Percentiles rank a stretch among this genome's conserved stretches.
These are phyloP conservation scores for Psettodes erumei DNA, from an alignment of 2,113 vertebrate genomes.

Conservation along the genomic window DNA sequence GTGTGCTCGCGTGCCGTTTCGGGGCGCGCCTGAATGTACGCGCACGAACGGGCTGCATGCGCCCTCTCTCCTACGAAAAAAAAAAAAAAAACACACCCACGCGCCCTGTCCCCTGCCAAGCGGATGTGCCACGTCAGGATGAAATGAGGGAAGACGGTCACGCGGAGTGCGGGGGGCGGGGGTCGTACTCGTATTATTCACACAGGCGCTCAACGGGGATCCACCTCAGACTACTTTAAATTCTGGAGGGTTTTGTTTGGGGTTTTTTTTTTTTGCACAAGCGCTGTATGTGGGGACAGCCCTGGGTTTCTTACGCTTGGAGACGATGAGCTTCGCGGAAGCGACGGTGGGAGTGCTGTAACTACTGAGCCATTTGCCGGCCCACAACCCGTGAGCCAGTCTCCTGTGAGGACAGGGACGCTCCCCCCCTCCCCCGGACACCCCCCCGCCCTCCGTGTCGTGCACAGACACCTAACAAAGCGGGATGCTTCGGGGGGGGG, in stretches of 20 bases:
- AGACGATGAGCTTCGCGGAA: constrained; percentile 25
- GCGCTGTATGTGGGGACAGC: constrained; percentile 47
- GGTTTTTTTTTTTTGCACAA: constrained; percentile 38
- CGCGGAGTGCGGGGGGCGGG: constrained; percentile 11
- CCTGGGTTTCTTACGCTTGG: not conserved
- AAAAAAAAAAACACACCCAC: too few relatives aligned
- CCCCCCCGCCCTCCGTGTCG: not conserved
- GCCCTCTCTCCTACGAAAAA: constrained; percentile 20
- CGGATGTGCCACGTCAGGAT: constrained; percentile 70
- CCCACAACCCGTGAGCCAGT: constrained; percentile 64
- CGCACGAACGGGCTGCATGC: constrained; percentile 20
- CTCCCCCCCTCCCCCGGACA: not conserved
- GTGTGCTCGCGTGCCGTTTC: constrained; percentile 7
- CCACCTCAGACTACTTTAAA: constrained; percentile 32
- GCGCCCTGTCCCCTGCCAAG: constrained; percentile 36
- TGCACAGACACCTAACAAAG: constrained; percentile 31
- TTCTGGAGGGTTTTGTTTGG: too few relatives aligned
- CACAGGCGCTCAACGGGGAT: constrained; percentile 9
- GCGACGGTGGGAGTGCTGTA: constrained; percentile 58
- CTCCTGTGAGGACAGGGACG: constrained; percentile 33
- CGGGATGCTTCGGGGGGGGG: constrained; percentile 11
- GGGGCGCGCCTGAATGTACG: constrained; percentile 63
- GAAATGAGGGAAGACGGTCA: constrained; percentile 45
- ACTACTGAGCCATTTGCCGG: constrained; percentile 77
- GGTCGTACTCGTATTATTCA: constrained; percentile 8